A percentile compares a stretch with the other conserved stretches of the same genome.
These are phyloP conservation scores for Phyllotreta cruciferae DNA, from an alignment of 2,888 invertebrate genomes.

Conservation along the genomic window DNA sequence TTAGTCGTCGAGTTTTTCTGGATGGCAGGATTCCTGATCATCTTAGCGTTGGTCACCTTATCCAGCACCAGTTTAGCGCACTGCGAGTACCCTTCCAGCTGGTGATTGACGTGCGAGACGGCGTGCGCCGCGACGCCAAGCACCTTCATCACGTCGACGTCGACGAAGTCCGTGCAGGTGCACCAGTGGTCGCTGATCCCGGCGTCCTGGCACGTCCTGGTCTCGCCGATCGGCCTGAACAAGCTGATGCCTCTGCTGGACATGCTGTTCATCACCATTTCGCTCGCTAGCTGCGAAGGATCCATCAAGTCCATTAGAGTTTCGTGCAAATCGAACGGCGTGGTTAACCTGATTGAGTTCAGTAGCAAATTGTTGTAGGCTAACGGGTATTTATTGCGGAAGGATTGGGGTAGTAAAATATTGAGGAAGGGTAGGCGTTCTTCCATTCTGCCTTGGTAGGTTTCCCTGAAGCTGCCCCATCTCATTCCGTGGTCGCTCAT, in stretches of 20 bases:
- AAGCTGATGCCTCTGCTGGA: conserved; percentile 50
- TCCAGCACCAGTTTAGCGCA: conserved; percentile 46
- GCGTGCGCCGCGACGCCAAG: conserved; percentile 61
- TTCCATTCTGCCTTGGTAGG: conserved; percentile 78
- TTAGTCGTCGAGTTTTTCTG: neutral
- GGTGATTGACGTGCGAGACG: conserved; percentile 31
- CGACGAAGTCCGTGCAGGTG: conserved; percentile 69
- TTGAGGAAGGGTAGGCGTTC: conserved; percentile 79
- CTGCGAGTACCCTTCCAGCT: conserved; percentile 22
- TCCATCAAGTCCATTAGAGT: conserved; percentile 71
- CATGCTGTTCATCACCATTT: neutral
- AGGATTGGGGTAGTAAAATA: conserved; percentile 70
- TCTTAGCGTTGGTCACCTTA: conserved; percentile 45
- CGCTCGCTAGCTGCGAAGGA: conserved; percentile 69
- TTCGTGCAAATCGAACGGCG: conserved; percentile 79
- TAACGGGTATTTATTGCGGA: conserved; percentile 64
- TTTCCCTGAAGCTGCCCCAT: conserved; percentile 73
- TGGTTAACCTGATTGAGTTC: conserved; percentile 71
- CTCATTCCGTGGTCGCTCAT: conserved; percentile 83
- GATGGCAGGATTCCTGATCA: conserved; percentile 36
- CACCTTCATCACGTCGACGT: conserved; percentile 59
- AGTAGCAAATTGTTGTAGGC: conserved; percentile 65
- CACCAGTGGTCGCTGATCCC: conserved; percentile 78
- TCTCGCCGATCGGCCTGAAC: conserved; percentile 65
- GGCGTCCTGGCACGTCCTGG: conserved; percentile 73